Evolutionary conservation across 2,888 invertebrate genomes (phyloP).

Genomic region (Gari tellinella): DNA sequence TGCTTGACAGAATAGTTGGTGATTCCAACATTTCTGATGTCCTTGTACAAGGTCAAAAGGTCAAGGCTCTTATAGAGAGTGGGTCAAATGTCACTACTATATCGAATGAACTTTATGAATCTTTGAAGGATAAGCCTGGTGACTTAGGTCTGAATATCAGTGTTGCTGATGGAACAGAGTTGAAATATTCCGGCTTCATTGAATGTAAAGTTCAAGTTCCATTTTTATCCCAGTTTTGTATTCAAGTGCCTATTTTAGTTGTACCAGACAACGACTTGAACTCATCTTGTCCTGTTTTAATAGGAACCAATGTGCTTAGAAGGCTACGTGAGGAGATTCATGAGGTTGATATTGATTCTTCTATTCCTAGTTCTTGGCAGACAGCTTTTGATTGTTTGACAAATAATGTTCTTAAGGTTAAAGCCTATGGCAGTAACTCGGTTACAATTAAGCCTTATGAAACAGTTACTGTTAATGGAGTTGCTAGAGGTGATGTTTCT

Average conservation of each 20-base stretch:
- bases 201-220: neutral
- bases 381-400: neutral
- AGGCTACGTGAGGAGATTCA: neutral
- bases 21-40: neutral
- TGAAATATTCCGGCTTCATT: neutral
- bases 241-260: constrained; percentile 1
- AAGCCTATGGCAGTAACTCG: neutral
- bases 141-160: neutral
- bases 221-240: neutral
- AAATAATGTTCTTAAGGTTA: neutral
- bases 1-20: neutral
- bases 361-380: neutral
- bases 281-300: neutral
- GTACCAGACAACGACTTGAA: neutral
- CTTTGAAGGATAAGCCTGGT: too few relatives aligned
- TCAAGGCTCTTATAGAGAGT: too few relatives aligned
- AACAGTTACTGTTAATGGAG: neutral
- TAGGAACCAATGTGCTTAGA: neutral
- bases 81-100: neutral
- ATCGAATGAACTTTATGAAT: neutral
- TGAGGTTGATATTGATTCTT: neutral
- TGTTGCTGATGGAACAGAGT: neutral
- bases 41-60: too few relatives aligned
- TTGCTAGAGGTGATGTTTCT: neutral
- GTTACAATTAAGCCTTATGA: constrained; percentile 1